phyloP scores from a whole-genome alignment of 2,797 vertebrate genomes.

The Odontamblyopus rebecca region DNA sequence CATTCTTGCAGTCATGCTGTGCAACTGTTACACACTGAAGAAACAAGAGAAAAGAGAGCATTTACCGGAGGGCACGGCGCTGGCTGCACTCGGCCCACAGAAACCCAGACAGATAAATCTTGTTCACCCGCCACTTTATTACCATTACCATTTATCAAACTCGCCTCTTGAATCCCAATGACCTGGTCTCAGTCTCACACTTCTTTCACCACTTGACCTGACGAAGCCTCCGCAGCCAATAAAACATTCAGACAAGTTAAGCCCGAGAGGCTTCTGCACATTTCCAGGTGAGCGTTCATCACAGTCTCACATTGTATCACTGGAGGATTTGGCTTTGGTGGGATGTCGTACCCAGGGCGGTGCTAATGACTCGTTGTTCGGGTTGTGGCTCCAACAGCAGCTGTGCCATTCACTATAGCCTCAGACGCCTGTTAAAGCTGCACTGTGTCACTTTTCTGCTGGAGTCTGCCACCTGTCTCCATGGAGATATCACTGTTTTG shows the following conservation, averaged over 20 bases:
- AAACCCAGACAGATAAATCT: conserved; percentile 44
- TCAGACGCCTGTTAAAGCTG: no score
- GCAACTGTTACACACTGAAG: conserved; percentile 29
- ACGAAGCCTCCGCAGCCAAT: background rate
- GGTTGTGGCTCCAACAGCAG: no score
- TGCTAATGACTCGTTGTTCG: background rate
- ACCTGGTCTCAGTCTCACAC: conserved; percentile 10
- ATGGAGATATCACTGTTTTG: no score
- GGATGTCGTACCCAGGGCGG: background rate
- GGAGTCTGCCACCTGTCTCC: no score
- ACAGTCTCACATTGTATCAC: background rate
- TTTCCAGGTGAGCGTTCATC: background rate
- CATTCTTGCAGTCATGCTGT: conserved; percentile 38
- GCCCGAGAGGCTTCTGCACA: background rate
- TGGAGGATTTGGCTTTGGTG: background rate
- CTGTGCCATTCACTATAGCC: no score
- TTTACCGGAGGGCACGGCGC: conserved; percentile 23
- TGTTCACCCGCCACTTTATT: conserved; percentile 19
- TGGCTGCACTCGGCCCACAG: conserved; percentile 26
- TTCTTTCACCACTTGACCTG: conserved; percentile 9
- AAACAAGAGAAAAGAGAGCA: conserved; percentile 27
- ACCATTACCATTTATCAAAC: conserved; percentile 31
- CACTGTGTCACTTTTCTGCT: no score
- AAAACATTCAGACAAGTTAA: background rate
- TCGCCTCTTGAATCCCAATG: conserved; percentile 14